These are phyloP conservation scores for Esox niger DNA, from an alignment of 2,113 vertebrate species.

Conservation along the genomic window DNA sequence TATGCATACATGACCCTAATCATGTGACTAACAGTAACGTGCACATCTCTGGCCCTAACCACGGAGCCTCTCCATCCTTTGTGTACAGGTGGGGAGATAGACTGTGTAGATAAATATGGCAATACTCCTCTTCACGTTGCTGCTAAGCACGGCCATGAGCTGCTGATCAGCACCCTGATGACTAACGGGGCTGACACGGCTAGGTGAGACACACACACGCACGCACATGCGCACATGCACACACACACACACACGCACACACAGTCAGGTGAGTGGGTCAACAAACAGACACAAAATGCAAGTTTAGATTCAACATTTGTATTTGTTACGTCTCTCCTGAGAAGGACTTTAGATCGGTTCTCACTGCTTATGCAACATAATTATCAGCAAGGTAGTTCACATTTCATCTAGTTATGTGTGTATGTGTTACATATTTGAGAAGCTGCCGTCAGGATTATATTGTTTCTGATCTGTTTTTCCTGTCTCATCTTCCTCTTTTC, in stretches of 20 bases:
- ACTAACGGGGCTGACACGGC: conserved; percentile 90
- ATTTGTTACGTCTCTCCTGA: no score
- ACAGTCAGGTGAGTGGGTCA: not conserved
- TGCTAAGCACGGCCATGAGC: conserved; percentile 92
- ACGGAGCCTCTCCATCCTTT: conserved; percentile 1
- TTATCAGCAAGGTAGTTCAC: not conserved
- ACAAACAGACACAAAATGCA: not conserved
- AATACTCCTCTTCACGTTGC: conserved; percentile 94
- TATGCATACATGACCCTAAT: not conserved
- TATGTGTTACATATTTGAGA: not conserved
- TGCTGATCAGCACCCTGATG: conserved; percentile 93
- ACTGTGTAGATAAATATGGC: conserved; percentile 87
- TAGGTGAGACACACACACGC: conserved; percentile 63
- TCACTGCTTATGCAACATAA: no score
- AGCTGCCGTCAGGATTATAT: not conserved
- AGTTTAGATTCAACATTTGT: no score
- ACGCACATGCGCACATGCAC: not conserved
- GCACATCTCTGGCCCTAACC: not conserved
- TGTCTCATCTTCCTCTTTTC: not conserved
- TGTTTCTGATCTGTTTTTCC: not conserved
- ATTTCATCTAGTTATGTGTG: not conserved
- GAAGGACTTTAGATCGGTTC: no score
- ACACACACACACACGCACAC: no score
- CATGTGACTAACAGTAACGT: not conserved
- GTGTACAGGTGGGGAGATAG: conserved; percentile 85